Evolutionary conservation across 2,113 vertebrate species (phyloP), one percentile per base, ranked within the genome.

Genomic region (Myxocyprinus asiaticus): DNA sequence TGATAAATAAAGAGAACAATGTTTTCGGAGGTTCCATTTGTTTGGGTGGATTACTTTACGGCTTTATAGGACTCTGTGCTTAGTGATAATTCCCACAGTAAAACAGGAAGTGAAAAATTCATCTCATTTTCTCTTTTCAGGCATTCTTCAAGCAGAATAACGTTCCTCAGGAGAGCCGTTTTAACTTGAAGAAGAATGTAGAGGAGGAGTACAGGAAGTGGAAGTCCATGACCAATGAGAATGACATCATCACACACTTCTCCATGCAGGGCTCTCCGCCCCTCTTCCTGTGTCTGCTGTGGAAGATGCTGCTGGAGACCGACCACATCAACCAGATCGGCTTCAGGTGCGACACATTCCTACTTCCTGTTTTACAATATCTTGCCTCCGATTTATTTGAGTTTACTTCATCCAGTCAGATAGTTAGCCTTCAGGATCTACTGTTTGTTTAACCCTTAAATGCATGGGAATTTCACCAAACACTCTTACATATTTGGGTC

Each of bases 91-190:
- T 33, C 22, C 22, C 22, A 33, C 22, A 33, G 22, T 33, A 33
- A 33, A 33, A 33, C 22, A 33, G 22, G 22, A 33, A 48, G 7
- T 48, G 47, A 48, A 48, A 6, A 6, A 48, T 48, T 6, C 4
- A 14, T n/a, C 7, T n/a, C 4, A 53, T 64, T 5, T 22, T 14
- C 22, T 33, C 4, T 42, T n/a, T 50, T 12, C 85, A 99, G 97
- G 96, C 96, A 0, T 99, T 99, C 89, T 99, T 99, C 91, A 97
- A 98, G 87, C 97, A 98, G 92, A 99, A 99, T 89, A 99, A 98
- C 0, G 97, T 99, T 15, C 97, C 97, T 67, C 98, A 99, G 87
- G 98, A 99, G 91, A 98, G 96, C 58, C 95, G 98, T 48, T 99
- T 99, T 87, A 99, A 99, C 90, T 89, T 99, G 87, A 99, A 99